Evolutionary conservation across 2,113 vertebrate genomes (phyloP).

Genomic region (Chlorocebus sabaeus): DNA sequence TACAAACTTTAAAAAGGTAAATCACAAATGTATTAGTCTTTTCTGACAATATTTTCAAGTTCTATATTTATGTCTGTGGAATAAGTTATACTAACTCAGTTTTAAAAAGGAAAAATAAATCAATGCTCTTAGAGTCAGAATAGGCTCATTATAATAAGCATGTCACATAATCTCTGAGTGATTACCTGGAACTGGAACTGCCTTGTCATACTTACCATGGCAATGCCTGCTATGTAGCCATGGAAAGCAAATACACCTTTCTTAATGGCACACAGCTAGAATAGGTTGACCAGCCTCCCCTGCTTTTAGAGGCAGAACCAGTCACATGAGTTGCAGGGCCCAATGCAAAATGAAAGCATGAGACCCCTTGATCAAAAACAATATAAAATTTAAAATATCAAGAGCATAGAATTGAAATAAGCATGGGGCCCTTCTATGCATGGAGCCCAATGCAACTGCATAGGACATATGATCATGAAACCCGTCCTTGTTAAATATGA

Average conservation of each 20-base stretch:
- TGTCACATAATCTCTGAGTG: not conserved
- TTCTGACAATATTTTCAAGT: not conserved
- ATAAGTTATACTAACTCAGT: not conserved
- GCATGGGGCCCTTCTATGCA: not conserved
- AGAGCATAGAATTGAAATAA: not conserved
- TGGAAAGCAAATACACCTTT: not conserved
- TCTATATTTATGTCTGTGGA: not conserved
- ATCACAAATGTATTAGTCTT: not conserved
- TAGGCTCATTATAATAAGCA: not conserved
- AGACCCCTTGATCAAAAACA: rapidly evolving
- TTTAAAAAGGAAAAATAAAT: not conserved
- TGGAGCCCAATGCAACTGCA: rapidly evolving
- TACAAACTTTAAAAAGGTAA: not conserved
- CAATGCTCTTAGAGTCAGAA: not conserved
- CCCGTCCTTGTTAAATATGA: not conserved
- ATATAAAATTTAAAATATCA: not conserved
- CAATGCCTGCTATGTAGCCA: not conserved
- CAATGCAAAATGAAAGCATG: not conserved
- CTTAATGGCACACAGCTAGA: not conserved
- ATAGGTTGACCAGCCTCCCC: rapidly evolving
- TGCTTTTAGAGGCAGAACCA: not conserved
- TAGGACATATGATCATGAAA: not conserved
- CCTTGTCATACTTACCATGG: not conserved
- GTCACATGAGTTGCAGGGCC: not conserved
- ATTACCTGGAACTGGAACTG: not conserved